These are phyloP conservation scores for Druon quercuslanigerum DNA, from an alignment of 1,140 invertebrate species.

Conservation along the genomic window DNA sequence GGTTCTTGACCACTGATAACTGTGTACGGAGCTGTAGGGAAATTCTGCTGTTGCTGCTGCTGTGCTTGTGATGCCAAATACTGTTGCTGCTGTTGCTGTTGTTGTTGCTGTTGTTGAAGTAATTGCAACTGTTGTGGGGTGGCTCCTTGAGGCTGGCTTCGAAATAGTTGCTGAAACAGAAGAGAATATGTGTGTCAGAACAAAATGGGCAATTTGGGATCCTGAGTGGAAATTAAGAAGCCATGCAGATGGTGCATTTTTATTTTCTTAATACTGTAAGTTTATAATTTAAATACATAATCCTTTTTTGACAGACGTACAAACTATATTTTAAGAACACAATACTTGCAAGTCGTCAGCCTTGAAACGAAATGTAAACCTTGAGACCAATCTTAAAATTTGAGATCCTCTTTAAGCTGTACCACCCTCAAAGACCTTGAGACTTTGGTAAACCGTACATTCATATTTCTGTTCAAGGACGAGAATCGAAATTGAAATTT, in stretches of 20 bases:
- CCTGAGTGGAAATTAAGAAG: too few species aligned
- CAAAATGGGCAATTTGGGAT: not conserved
- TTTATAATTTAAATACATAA: too few species aligned
- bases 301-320: not conserved
- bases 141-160: constrained; percentile 83
- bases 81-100: constrained; percentile 76
- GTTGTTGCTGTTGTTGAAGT: constrained; percentile 77
- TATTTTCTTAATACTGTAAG: too few species aligned
- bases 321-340: not conserved
- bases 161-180: constrained; percentile 87
- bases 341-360: not conserved
- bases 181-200: not conserved
- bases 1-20: constrained; percentile 89
- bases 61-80: constrained; percentile 79
- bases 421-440: not conserved
- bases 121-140: constrained; percentile 75
- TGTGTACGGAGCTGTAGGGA: constrained; percentile 88
- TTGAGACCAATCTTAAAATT: not conserved
- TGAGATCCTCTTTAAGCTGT: not conserved
- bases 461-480: not conserved
- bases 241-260: too few species aligned
- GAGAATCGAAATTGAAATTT: not conserved
- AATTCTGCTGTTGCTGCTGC: constrained; percentile 83
- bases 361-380: too few species aligned
- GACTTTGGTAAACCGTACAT: not conserved